Percentiles rank a stretch among this genome's conserved stretches.
These are phyloP conservation scores for Naso thynnoides DNA, from an alignment of 2,797 vertebrate genomes.

Conservation along the genomic window DNA sequence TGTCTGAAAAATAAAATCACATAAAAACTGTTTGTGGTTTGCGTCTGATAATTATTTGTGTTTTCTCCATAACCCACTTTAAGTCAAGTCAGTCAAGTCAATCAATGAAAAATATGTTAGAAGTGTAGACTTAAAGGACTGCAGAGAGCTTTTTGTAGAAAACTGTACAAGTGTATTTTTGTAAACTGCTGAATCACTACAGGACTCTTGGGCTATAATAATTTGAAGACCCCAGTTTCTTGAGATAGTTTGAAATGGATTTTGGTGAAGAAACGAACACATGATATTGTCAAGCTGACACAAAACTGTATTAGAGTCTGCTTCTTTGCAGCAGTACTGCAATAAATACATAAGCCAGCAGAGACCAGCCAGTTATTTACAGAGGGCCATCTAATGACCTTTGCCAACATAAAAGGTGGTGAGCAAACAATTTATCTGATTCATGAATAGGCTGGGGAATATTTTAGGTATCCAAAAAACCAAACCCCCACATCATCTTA, in stretches of 20 bases:
- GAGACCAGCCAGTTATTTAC: background rate
- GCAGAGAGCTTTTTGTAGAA: background rate
- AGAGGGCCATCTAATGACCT: background rate
- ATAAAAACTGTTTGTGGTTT: constrained; percentile 37
- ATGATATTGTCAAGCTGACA: background rate
- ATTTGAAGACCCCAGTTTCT: background rate
- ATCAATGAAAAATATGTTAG: constrained; percentile 17
- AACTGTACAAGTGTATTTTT: background rate
- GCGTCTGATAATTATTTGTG: constrained; percentile 23
- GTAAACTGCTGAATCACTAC: constrained; percentile 1
- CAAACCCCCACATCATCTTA: background rate
- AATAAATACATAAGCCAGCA: background rate
- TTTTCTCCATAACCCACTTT: constrained; percentile 1
- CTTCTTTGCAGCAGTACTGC: background rate
- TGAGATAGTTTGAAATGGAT: background rate
- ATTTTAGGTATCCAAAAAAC: background rate
- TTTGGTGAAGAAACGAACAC: background rate
- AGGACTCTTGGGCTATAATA: too few species aligned
- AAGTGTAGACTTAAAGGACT: background rate
- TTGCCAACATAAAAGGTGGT: background rate
- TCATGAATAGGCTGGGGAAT: background rate
- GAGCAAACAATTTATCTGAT: background rate
- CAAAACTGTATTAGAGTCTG: background rate
- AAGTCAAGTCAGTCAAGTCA: background rate
- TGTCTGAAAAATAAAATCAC: constrained; percentile 61